Conservation (phyloP, 1,140 invertebrate species). For the Drosophila lacertosa region DNA sequence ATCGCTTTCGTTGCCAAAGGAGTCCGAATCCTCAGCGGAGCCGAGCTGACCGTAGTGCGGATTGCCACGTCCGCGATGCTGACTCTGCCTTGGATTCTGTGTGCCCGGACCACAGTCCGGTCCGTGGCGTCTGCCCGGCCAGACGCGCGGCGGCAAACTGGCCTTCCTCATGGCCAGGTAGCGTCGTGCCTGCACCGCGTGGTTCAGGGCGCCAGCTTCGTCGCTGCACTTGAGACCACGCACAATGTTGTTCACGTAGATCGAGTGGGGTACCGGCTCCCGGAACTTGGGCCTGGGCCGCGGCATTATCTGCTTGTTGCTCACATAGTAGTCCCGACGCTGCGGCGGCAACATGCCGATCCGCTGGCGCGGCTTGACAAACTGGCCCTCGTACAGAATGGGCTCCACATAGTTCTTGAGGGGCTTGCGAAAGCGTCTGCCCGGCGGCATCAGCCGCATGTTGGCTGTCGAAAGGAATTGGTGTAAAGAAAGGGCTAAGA, state of each 20-base stretch:
- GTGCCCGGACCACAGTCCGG: neutral
- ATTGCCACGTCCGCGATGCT: neutral
- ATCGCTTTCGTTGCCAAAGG: constrained; percentile 20
- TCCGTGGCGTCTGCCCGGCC: constrained; percentile 11
- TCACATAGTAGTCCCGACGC: constrained; percentile 52
- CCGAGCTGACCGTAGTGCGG: constrained; percentile 6
- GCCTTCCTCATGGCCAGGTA: neutral
- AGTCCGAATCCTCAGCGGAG: constrained; percentile 22
- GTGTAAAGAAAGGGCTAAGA: neutral
- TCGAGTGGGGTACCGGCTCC: constrained; percentile 57
- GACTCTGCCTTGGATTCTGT: neutral
- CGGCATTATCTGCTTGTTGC: constrained; percentile 66
- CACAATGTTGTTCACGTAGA: constrained; percentile 71
- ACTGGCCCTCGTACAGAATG: constrained; percentile 62
- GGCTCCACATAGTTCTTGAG: constrained; percentile 71
- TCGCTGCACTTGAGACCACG: constrained; percentile 63
- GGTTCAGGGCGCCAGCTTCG: constrained; percentile 10
- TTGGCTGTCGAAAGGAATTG: constrained; percentile 4
- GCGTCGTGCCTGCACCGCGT: neutral
- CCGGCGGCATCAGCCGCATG: neutral
- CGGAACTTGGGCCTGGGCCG: constrained; percentile 50
- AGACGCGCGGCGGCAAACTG: constrained; percentile 3
- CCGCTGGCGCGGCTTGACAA: constrained; percentile 54
- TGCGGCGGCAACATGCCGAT: constrained; percentile 16
- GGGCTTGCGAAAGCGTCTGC: constrained; percentile 46